A percentile compares a stretch with the other conserved stretches of the same genome.
These are phyloP conservation scores for Lasius platythorax DNA, from an alignment of 2,888 invertebrate genomes.

Conservation along the genomic window DNA sequence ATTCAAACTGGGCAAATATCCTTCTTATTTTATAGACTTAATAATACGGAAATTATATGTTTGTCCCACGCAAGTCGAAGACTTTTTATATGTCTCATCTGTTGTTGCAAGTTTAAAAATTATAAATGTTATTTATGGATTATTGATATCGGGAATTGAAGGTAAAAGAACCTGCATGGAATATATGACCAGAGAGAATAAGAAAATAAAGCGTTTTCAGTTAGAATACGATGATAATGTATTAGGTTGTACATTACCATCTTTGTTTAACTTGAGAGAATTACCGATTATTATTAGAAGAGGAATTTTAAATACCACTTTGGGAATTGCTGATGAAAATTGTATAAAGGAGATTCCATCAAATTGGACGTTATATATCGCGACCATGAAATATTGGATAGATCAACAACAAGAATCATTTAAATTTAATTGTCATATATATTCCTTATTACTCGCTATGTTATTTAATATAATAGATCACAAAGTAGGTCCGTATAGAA, in stretches of 20 bases:
- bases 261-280: constrained; percentile 81
- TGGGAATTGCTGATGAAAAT: constrained; percentile 85
- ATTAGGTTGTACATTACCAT: constrained; percentile 79
- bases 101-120: constrained; percentile 89
- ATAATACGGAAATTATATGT: constrained; percentile 89
- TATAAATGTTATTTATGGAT: constrained; percentile 87
- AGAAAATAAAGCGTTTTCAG: constrained; percentile 68
- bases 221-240: constrained; percentile 63
- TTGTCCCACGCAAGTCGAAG: constrained; percentile 91
- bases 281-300: constrained; percentile 75
- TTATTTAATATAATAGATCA: constrained; percentile 88
- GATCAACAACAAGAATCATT: constrained; percentile 85
- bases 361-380: constrained; percentile 88
- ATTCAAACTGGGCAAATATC: constrained; percentile 88
- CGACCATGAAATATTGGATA: constrained; percentile 88
- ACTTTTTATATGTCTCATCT: constrained; percentile 88
- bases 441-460: constrained; percentile 88
- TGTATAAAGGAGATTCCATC: constrained; percentile 86
- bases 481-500: constrained; percentile 88
- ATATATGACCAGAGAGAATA: constrained; percentile 80
- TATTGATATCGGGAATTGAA: constrained; percentile 79
- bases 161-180: constrained; percentile 70
- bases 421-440: constrained; percentile 86
- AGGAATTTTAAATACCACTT: constrained; percentile 86
- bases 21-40: constrained; percentile 90